Percentiles rank a stretch among this genome's conserved stretches.
Conservation (phyloP, 2,888 invertebrate species). For the Muscina levida region DNA sequence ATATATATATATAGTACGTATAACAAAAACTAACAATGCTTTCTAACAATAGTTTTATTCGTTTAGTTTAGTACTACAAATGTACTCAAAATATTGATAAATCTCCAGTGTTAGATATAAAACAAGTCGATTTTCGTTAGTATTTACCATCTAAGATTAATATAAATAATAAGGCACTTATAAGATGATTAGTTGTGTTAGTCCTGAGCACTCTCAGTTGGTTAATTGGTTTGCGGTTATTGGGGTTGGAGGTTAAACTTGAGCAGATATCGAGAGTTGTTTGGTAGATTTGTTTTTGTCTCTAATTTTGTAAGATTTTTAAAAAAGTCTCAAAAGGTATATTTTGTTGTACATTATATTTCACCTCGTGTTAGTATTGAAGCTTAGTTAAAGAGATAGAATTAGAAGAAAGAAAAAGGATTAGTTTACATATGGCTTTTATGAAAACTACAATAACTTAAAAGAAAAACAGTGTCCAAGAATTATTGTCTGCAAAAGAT, state of each 20-base stretch:
- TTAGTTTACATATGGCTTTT: neutral
- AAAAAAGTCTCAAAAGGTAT: conserved; percentile 37
- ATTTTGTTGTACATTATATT: conserved; percentile 21
- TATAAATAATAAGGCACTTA: neutral
- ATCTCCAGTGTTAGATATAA: conserved; percentile 27
- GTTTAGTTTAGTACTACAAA: conserved; percentile 6
- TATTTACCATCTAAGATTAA: neutral
- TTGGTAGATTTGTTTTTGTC: conserved; percentile 43
- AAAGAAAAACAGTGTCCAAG: too few relatives aligned
- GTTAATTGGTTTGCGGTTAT: neutral
- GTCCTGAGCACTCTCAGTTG: conserved; percentile 10
- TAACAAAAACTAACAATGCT: conserved; percentile 14
- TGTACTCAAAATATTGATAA: conserved; percentile 5
- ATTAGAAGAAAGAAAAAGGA: conserved; percentile 4
- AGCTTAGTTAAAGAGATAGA: conserved; percentile 52
- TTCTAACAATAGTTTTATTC: neutral
- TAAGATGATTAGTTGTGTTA: conserved; percentile 2
- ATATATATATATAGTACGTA: too few relatives aligned
- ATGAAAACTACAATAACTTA: conserved; percentile 4
- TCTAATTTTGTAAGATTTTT: conserved; percentile 19
- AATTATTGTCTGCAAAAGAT: too few relatives aligned
- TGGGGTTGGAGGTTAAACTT: conserved; percentile 25
- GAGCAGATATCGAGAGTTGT: conserved; percentile 37
- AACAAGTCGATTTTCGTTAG: neutral
- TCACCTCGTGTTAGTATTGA: conserved; percentile 50